Conservation (phyloP, 2,797 vertebrate genomes). For the Siniperca scherzeri region DNA sequence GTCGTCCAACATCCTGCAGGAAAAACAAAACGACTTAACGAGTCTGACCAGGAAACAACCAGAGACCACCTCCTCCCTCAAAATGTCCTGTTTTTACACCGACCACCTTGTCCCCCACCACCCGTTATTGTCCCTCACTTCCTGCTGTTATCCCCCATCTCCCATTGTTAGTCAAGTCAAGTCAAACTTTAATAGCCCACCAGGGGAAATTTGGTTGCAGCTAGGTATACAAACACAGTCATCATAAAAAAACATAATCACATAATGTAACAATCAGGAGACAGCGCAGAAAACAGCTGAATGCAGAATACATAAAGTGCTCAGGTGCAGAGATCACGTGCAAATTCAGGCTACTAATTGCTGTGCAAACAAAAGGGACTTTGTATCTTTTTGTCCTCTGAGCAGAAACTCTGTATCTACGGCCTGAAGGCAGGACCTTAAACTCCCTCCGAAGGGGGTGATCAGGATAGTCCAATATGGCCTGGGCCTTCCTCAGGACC, state of each 20-base stretch:
- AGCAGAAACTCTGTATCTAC: neutral
- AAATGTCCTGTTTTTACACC: neutral
- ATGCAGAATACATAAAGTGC: too few species aligned
- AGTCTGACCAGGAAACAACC: neutral
- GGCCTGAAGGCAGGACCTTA: neutral
- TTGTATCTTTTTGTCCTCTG: neutral
- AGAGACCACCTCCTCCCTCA: neutral
- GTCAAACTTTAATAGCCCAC: too few species aligned
- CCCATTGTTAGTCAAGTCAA: too few species aligned
- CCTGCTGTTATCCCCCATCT: neutral
- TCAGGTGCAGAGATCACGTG: too few species aligned
- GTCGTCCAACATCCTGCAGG: conserved; percentile 95
- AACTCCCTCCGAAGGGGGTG: neutral
- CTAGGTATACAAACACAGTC: too few species aligned
- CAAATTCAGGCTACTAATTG: too few species aligned
- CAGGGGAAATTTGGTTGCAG: too few species aligned
- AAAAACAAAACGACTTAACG: neutral
- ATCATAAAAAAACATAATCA: too few species aligned
- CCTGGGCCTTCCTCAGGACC: neutral
- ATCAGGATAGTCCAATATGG: neutral
- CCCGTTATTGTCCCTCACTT: neutral
- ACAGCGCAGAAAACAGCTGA: too few species aligned
- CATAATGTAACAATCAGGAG: too few species aligned
- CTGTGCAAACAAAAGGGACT: neutral
- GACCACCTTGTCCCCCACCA: too few species aligned